Evolutionary conservation across 2,113 vertebrate genomes (phyloP), one percentile per base, ranked within the genome.

Genomic region (Pachypanchax playfairii): DNA sequence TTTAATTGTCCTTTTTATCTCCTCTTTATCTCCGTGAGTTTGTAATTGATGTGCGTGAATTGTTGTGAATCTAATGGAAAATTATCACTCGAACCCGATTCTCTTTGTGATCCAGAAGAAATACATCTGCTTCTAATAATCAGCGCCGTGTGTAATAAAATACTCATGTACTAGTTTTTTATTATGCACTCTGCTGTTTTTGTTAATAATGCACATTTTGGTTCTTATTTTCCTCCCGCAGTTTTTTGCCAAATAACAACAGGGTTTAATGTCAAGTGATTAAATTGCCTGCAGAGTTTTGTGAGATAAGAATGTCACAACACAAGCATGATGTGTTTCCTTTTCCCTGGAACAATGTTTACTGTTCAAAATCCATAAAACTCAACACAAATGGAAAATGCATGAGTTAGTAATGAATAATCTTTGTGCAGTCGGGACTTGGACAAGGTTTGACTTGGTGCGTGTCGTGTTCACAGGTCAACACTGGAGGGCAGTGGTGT

Each of bases 401-500:
- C 73, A 55, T 77, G 61, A 73, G 62, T 50, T 74, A 60, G 80
- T 78, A 82, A 84, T 79, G 79, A 78, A 49, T 87, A 86, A 70
- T 72, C 80, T 77, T 88, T 64, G 70, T 79, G 78, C 70, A 81
- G 66, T n/a, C n/a, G n/a, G n/a, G n/a, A n/a, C n/a, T n/a, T n/a
- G n/a, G n/a, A n/a, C n/a, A n/a, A 18, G 4, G 73, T 59, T 70
- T 49, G 47, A 22, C 22, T 53, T 38, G 8, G 6, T 24, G 38
- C 12, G 15, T 52, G 80, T 46, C 80, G 67, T 84, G 9, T 47
- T 46, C 4, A 1, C 9, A 15, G 2, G 20, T 38, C 5, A 69
- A 60, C 92, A 90, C 86, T 71, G 85, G 91, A 75, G 85, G 91
- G 89, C 89, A 88, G 80, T 79, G 77, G 72, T 73, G 85, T 41